Evolutionary conservation across 2,113 vertebrate genomes (phyloP), one percentile per base, ranked within the genome.

Genomic region (Gila orcuttii): DNA sequence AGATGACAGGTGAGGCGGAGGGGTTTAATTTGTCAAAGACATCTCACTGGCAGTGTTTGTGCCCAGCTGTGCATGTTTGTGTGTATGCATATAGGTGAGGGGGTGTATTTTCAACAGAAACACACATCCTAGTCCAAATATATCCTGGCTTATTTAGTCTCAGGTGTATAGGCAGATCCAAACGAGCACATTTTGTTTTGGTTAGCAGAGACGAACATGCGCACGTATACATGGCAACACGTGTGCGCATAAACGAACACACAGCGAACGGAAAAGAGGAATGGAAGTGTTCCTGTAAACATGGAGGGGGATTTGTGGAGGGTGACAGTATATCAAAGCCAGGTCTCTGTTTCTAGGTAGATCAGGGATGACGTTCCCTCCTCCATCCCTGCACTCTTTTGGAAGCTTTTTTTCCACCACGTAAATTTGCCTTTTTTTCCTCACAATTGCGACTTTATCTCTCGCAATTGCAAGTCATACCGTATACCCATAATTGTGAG

Each of bases 11-110:
- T 85, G 39, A 77, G 36, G 52, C 62, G 33, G 0, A 2, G 45
- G 64, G 77, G 86, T 87, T 83, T 87, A 84, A 90, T 87, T 90
- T 60, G 83, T 85, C 88, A 88, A 82, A 80, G 82, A 80, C 42
- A 68, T 85, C 84, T 75, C 73, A 33, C 81, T 68, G 76, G 71
- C 45, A 66, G 57, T 23, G 68, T 47, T 76, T 79, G 77, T n/a
- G 62, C 66, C 8, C 62, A 87, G 68, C 19, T 12, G 82, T 83
- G 45, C 10, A 33, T 57, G 74, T 47, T 74, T 87, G 76, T 4
- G 7, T 47, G 39, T 21, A 66, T 69, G 86, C 79, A 68, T 69
- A 79, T 74, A 59, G 66, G 60, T 73, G 77, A 36, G 77, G 36
- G 42, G 62, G 78, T 71, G 57, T 69, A 19, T 52, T 62, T 25